Base-by-base conservation (phyloP, 1,140 invertebrate species). In the Atopsyche davidsoni region DNA sequence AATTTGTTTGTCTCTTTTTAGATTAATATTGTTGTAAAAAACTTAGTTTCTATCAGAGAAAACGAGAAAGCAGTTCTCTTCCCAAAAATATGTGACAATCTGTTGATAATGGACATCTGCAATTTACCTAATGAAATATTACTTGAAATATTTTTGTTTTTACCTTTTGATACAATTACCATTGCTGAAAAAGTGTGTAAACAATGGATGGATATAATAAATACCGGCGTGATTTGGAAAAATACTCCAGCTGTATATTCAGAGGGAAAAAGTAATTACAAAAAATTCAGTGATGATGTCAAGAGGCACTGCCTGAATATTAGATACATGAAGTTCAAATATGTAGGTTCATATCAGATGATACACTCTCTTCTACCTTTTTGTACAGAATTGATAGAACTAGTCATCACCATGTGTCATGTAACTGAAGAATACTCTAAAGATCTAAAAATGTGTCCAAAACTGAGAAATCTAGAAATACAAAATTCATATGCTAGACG, bases 41-140 rank as follows among this genome's bases (percentile, higher is more conserved):
- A 28, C 24, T n/a, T 7, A 7, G n/a, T 28, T 28, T 28, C 6
- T 28, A n/a, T 7, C n/a, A 28, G n/a, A 28, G 24, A 28, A n/a
- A 28, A 28, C 6, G 24, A 7, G 6, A 28, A 14, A 38, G 6
- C 14, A 38, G 11, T 7, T 6, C 10, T 41, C 19, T 4, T 21
- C 4, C 7, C 7, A 21, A 41, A 41, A 41, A 41, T 21, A 22
- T 4, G 13, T 6, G 9, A 18, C 39, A 19, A 16, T 6, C 35
- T 16, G 9, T 9, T 36, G 6, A 41, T n/a, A 22, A 57, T 53
- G 51, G 46, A 35, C 19, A 65, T 69, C n/a, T 55, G 67, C 46
- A 22, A 55, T 40, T 56, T 74, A 39, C 72, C 72, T 19, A 62
- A 70, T 53, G 72, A 74, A 59, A 59, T 74, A 28, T 42, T 72